phyloP scores from a whole-genome alignment of 2,888 invertebrate genomes.

The Cerceris rybyensis region DNA sequence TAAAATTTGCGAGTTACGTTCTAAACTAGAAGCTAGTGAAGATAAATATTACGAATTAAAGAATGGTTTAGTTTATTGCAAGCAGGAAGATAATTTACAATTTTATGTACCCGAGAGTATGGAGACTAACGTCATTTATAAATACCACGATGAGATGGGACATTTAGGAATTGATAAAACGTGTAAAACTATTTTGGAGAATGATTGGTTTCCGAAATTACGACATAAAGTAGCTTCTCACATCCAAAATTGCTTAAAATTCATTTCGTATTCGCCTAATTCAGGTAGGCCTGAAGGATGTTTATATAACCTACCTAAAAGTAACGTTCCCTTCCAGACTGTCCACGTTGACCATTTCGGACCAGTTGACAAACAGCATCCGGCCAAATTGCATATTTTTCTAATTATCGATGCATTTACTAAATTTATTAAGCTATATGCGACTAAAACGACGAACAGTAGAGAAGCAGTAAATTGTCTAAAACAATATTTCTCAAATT shows the following conservation, averaged over 20 bases:
- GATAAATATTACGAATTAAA: constrained; percentile 4
- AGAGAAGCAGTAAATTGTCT: constrained; percentile 43
- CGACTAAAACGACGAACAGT: constrained; percentile 38
- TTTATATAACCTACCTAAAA: constrained; percentile 8
- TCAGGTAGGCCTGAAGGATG: not conserved
- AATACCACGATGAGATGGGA: constrained; percentile 21
- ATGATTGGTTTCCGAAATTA: constrained; percentile 13
- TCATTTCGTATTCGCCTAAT: not conserved
- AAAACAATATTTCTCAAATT: constrained; percentile 37
- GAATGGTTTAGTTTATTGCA: constrained; percentile 15
- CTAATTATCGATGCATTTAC: constrained; percentile 16
- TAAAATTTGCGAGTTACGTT: not conserved
- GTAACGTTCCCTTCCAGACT: not conserved
- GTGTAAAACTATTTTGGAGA: not conserved
- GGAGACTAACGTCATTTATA: not conserved
- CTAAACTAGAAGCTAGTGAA: not conserved
- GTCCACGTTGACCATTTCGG: constrained; percentile 18
- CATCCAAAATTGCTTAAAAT: constrained; percentile 13
- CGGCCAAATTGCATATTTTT: constrained; percentile 51
- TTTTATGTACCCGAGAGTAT: constrained; percentile 12
- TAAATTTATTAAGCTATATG: not conserved
- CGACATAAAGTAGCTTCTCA: not conserved
- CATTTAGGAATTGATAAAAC: constrained; percentile 9
- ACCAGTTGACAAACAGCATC: not conserved
- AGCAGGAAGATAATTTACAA: not conserved